A percentile compares a stretch with the other conserved stretches of the same genome.
Evolutionary conservation across 2,888 invertebrate species (phyloP).

Genomic region (Phymatocera aterrima): DNA sequence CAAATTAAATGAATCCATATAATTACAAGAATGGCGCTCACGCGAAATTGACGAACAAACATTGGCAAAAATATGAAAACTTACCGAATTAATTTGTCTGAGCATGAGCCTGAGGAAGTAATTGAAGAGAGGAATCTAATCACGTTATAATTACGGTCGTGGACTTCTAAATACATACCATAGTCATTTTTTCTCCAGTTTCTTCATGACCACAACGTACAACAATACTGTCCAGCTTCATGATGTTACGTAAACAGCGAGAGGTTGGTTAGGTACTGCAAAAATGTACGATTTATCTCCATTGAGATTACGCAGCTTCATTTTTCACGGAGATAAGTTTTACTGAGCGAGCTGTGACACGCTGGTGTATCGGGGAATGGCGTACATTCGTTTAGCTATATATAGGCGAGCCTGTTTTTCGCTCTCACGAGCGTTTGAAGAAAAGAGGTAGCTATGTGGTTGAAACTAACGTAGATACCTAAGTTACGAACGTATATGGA

Average conservation of each 20-base stretch:
- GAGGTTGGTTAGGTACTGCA: neutral
- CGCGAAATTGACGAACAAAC: too few species aligned
- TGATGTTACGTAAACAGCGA: neutral
- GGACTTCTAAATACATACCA: too few species aligned
- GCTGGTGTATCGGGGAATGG: neutral
- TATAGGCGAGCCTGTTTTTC: neutral
- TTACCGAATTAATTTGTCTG: too few species aligned
- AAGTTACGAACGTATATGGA: neutral
- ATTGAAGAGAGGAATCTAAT: neutral
- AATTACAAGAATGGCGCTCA: too few species aligned
- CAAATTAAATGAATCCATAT: too few species aligned
- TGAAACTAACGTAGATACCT: neutral
- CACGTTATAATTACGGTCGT: neutral
- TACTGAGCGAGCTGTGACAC: neutral
- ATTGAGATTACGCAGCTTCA: neutral
- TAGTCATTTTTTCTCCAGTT: neutral
- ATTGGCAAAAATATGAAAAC: too few species aligned
- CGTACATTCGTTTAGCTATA: neutral
- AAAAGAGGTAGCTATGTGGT: neutral
- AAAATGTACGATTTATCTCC: constrained; percentile 5
- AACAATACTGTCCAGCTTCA: neutral
- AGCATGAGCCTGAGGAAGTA: too few species aligned
- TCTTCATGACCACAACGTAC: neutral
- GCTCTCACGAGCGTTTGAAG: neutral
- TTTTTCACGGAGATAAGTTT: neutral